Evolutionary conservation across 2,797 vertebrate species (phyloP).

Genomic region (Okamejei kenojei): DNA sequence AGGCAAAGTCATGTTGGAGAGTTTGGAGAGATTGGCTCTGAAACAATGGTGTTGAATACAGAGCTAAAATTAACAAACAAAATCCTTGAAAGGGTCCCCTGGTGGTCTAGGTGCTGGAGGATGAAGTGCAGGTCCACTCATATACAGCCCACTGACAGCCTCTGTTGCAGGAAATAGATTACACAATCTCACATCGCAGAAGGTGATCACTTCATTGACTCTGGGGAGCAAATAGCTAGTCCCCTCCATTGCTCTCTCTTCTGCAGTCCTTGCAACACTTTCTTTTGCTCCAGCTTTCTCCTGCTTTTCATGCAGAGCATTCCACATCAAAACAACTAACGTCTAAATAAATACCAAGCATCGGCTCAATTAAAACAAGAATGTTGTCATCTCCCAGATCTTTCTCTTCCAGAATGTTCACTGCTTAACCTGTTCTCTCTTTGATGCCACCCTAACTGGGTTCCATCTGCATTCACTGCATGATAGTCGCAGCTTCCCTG

Average conservation of each 20-base stretch:
- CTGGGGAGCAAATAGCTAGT: background rate
- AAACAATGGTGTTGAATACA: too few relatives aligned
- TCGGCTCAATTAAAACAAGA: background rate
- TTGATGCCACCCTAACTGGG: background rate
- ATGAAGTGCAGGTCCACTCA: too few relatives aligned
- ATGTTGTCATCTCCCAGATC: background rate
- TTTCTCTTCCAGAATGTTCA: background rate
- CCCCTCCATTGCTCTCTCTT: background rate
- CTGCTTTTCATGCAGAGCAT: background rate
- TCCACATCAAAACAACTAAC: background rate
- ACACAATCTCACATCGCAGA: background rate
- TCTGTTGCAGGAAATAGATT: background rate
- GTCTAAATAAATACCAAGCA: background rate
- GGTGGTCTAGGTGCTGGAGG: too few relatives aligned
- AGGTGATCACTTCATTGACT: background rate
- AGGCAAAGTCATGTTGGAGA: too few relatives aligned
- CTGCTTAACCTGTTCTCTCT: background rate
- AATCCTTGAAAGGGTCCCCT: too few relatives aligned
- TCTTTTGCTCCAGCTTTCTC: background rate
- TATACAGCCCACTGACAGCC: background rate
- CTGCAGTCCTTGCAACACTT: background rate
- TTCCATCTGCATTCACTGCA: background rate
- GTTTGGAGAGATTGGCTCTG: too few relatives aligned
- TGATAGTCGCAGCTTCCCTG: background rate
- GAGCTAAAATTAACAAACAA: too few relatives aligned